Conservation (phyloP, 2,797 vertebrate species). For the Vultur gryphus region DNA sequence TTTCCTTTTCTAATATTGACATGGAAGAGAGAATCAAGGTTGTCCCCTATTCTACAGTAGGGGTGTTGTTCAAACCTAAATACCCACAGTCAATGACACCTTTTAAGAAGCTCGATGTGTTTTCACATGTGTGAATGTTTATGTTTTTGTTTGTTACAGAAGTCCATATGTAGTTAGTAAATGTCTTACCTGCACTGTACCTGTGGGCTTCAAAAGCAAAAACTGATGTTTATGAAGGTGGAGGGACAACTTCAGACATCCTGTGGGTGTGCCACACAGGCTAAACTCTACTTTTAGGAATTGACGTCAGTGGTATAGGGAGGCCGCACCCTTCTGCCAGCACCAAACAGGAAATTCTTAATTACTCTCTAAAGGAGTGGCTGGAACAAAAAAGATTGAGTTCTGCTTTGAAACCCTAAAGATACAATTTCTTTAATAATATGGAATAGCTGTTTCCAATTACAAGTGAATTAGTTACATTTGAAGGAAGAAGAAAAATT, state of each 20-base stretch:
- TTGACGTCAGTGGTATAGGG: slow-evolving; percentile 16
- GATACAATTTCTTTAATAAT: neutral
- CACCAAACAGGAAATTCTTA: slow-evolving; percentile 67
- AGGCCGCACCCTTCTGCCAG: slow-evolving; percentile 49
- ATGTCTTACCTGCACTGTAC: neutral
- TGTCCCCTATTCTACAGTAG: neutral
- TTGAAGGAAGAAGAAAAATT: neutral
- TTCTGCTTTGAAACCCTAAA: slow-evolving; percentile 48
- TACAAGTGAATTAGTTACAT: neutral
- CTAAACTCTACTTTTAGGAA: slow-evolving; percentile 66
- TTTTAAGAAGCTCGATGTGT: neutral
- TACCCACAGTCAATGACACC: neutral
- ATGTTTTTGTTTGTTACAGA: neutral
- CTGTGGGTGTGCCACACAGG: slow-evolving; percentile 52
- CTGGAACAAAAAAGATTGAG: slow-evolving; percentile 39
- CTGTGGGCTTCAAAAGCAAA: neutral
- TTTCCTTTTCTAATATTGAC: neutral
- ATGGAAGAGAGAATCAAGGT: neutral
- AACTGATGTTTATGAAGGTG: slow-evolving; percentile 32
- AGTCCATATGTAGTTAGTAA: neutral
- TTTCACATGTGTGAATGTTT: accelerated
- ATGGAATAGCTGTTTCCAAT: neutral
- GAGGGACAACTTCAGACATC: slow-evolving; percentile 49
- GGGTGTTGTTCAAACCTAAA: neutral
- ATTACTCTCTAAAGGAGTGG: slow-evolving; percentile 62